Conservation (phyloP, 1,140 invertebrate species). For the Anthonomus grandis region DNA sequence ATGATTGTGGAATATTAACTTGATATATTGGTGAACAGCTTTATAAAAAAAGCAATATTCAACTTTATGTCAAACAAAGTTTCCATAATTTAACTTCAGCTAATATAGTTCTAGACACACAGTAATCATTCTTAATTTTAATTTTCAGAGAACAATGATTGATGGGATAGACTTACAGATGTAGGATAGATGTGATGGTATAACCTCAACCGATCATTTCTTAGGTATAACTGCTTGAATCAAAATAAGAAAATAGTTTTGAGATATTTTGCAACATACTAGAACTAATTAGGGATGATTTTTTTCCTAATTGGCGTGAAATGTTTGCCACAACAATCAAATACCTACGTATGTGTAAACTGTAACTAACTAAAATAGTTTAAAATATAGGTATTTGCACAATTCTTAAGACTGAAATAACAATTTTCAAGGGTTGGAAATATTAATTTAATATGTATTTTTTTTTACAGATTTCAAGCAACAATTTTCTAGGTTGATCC, state of each 20-base stretch:
- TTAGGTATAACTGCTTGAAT: too few species aligned
- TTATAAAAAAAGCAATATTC: not conserved
- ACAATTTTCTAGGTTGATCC: not conserved
- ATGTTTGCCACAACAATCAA: slow-evolving; percentile 17
- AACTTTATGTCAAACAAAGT: slow-evolving; percentile 5
- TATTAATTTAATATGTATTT: slow-evolving; percentile 5
- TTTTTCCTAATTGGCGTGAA: slow-evolving; percentile 14
- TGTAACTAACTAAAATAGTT: not conserved
- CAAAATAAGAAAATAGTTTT: too few species aligned
- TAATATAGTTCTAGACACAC: not conserved
- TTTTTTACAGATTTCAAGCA: slow-evolving; percentile 8
- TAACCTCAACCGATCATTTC: too few species aligned
- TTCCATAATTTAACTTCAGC: slow-evolving; percentile 1
- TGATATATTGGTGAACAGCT: not conserved
- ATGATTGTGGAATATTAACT: slow-evolving; percentile 20
- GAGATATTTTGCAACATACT: slow-evolving; percentile 14
- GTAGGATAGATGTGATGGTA: too few species aligned
- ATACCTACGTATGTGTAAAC: not conserved
- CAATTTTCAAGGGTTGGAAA: not conserved
- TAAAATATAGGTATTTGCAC: not conserved
- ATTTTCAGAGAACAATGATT: too few species aligned
- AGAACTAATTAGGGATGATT: slow-evolving; percentile 13
- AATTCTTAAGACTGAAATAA: not conserved
- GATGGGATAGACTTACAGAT: too few species aligned
- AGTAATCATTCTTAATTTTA: too few species aligned